Evolutionary conservation across 1,140 invertebrate genomes (phyloP).

Genomic region (Euglossa dilemma): DNA sequence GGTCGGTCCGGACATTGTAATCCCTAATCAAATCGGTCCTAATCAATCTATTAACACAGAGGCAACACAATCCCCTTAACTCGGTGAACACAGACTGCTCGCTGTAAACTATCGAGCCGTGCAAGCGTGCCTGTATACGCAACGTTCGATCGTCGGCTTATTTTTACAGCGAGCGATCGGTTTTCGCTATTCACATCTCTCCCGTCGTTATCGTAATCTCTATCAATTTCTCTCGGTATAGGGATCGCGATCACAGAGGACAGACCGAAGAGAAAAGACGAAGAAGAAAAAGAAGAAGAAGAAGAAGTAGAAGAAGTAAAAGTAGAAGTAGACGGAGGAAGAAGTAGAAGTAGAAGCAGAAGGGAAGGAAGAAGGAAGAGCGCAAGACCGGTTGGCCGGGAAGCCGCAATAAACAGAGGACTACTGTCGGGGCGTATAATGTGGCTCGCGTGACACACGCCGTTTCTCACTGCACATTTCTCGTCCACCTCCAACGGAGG

Average conservation of each 20-base stretch:
- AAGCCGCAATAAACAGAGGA: constrained; percentile 29
- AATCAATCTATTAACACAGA: constrained; percentile 33
- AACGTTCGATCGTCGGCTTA: no score
- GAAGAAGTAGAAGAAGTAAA: not conserved
- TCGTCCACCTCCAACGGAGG: not conserved
- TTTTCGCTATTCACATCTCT: not conserved
- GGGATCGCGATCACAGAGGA: not conserved
- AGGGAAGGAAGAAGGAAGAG: not conserved
- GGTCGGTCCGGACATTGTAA: not conserved
- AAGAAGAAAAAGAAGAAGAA: no score
- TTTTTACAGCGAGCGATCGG: not conserved
- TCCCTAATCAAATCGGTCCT: not conserved
- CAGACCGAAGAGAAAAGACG: no score
- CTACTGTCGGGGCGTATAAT: constrained; percentile 11
- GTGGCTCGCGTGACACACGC: constrained; percentile 60
- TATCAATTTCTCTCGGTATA: not conserved
- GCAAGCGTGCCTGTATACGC: not conserved
- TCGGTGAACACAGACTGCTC: not conserved
- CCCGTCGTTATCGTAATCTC: not conserved
- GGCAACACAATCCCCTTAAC: not conserved
- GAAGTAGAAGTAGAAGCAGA: not conserved
- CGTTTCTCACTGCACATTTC: constrained; percentile 14
- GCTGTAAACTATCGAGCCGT: not conserved
- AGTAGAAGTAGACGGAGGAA: not conserved
- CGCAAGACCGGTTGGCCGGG: not conserved